These are phyloP conservation scores for Xylocopa sonorina DNA, from an alignment of 1,140 invertebrate species.

Conservation along the genomic window DNA sequence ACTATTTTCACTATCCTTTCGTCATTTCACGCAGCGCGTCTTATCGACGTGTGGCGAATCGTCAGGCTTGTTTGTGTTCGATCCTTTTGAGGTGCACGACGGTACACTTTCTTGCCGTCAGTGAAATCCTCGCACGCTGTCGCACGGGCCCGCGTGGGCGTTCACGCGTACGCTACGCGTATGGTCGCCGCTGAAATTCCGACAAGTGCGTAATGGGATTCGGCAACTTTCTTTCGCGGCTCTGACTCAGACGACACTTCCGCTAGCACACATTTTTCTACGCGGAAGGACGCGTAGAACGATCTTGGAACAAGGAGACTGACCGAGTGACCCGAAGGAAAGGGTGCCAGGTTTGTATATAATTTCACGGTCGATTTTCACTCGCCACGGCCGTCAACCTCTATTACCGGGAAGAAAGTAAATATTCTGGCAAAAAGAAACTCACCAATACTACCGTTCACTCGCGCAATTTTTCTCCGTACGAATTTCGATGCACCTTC, in stretches of 20 bases:
- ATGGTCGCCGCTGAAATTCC: conserved; percentile 53
- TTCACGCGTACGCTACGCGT: conserved; percentile 1
- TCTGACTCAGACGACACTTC: conserved; percentile 70
- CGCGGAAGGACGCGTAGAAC: conserved; percentile 40
- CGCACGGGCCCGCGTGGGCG: conserved; percentile 25
- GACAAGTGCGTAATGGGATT: conserved; percentile 49
- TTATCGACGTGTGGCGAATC: not conserved
- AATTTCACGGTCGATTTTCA: conserved; percentile 59
- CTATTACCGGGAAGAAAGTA: conserved; percentile 38
- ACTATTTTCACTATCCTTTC: not conserved
- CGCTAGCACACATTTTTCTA: conserved; percentile 67
- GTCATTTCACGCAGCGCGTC: not conserved
- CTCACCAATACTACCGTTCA: no score
- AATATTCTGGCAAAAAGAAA: conserved; percentile 40
- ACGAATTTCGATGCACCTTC: no score
- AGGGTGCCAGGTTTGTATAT: conserved; percentile 21
- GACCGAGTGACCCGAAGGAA: conserved; percentile 67
- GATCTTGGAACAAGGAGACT: conserved; percentile 51
- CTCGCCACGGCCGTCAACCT: conserved; percentile 35
- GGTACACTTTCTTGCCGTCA: conserved; percentile 42
- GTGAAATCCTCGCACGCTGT: conserved; percentile 30
- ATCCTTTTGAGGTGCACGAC: not conserved
- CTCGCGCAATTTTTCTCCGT: no score
- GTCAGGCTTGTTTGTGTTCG: not conserved
- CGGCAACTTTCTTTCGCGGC: conserved; percentile 67